Percentiles rank a stretch among this genome's conserved stretches.
These are phyloP conservation scores for Trachemys scripta DNA, from an alignment of 2,113 vertebrate species.

Conservation along the genomic window DNA sequence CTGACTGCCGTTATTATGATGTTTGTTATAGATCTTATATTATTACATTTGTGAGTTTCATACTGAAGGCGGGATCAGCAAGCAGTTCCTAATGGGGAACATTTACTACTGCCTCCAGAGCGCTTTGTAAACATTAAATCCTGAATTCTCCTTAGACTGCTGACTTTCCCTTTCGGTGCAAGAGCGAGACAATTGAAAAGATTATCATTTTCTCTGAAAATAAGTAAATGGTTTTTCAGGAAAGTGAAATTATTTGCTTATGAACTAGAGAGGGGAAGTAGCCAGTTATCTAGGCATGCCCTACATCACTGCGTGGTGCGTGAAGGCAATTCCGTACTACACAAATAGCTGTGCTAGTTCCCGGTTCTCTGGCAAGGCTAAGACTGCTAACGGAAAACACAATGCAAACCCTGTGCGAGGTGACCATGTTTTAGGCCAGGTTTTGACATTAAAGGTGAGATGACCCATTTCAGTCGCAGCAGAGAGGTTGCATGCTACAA, in stretches of 20 bases:
- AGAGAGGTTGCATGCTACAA: fast-evolving
- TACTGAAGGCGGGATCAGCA: background rate
- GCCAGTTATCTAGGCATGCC: background rate
- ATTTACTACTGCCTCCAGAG: background rate
- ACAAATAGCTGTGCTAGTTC: background rate
- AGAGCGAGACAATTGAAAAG: background rate
- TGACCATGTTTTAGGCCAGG: too few relatives aligned
- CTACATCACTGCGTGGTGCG: fast-evolving
- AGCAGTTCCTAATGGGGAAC: background rate
- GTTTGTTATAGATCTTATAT: background rate
- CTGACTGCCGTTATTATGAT: background rate
- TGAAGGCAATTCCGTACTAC: fast-evolving
- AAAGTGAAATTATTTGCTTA: background rate
- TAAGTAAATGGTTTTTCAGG: background rate
- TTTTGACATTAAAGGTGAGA: background rate
- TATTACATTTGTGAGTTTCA: background rate
- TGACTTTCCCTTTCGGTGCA: background rate
- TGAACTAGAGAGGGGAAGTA: background rate
- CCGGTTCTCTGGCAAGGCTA: fast-evolving
- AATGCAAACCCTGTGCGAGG: background rate
- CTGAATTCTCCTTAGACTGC: background rate
- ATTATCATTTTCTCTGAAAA: background rate
- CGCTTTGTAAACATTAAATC: background rate
- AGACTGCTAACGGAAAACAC: fast-evolving
- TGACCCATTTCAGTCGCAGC: background rate